Evolutionary conservation across 2,888 invertebrate genomes (phyloP), one percentile per base, ranked within the genome.

Genomic region (Melanargia galathea): DNA sequence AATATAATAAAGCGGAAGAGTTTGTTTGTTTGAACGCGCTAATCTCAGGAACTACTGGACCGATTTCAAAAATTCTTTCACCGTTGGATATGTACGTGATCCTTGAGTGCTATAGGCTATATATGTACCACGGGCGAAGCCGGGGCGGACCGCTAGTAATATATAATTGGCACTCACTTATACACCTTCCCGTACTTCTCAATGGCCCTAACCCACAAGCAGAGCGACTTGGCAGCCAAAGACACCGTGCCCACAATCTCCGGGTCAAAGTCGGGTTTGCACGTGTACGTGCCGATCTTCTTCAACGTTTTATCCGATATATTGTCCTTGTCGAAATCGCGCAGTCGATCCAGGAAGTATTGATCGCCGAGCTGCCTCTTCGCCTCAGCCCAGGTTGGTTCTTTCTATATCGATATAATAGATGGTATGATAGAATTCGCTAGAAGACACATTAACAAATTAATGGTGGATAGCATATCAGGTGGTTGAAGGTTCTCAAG

Each of bases 161-260:
- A 2, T 46, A 24, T 22, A 11, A 11, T 26, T 7, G 18, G 1
- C 30, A 30, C 91, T 90, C 78, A 95, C 95, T 94, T 95, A 92
- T 94, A 97, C 48, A 97, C 95, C 86, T 96, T 95, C 2, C 95
- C 97, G 78, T 98, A 98, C 79, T 97, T 95, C 83, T 98, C 97
- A 82, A 98, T 97, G 2, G 97, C 97, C 65, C 96, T 92, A 18
- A 97, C 97, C 98, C 98, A 98, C 78, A 96, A 93, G 79, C 97
- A 97, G 24, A 98, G 89, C 1, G 97, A 97, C 84, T 96, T 97
- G 20, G 97, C 97, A 0, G 97, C 97, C 0, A 92, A 76, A 0
- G 97, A 97, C 43, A 97, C 97, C 1, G 93, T 90, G 0, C 97
- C 97, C 1, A 98, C 96, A 76, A 96, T 96, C 61, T 96, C 96